Conservation (phyloP, 2,113 vertebrate genomes). For the Heloderma charlesbogerti region DNA sequence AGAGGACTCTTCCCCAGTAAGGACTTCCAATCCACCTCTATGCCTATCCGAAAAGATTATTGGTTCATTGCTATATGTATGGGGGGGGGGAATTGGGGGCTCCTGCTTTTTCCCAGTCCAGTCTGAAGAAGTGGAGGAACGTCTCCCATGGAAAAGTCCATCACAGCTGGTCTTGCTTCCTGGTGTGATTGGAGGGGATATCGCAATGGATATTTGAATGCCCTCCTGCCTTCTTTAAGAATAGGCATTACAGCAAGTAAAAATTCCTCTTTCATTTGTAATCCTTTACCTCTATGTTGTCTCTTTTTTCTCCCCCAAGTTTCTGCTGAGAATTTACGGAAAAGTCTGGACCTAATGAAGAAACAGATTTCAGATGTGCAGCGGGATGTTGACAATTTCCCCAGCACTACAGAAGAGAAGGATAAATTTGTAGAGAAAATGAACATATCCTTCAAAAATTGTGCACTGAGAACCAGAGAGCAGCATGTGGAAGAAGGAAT, state of each 20-base stretch:
- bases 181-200: background rate
- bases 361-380: slow-evolving; percentile 81
- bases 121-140: background rate
- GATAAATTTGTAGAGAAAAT: slow-evolving; percentile 86
- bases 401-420: slow-evolving; percentile 80
- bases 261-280: background rate
- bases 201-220: background rate
- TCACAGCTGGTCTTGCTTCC: background rate
- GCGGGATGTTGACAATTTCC: slow-evolving; percentile 83
- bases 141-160: background rate
- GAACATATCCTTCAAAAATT: slow-evolving; percentile 81
- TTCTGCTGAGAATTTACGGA: slow-evolving; percentile 86
- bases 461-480: rapidly evolving
- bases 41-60: background rate
- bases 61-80: background rate
- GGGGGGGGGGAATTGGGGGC: background rate
- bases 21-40: background rate
- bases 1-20: background rate
- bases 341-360: slow-evolving; percentile 86
- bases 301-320: slow-evolving; percentile 64
- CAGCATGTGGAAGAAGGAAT: background rate
- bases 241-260: background rate
- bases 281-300: background rate
- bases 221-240: background rate
- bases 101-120: background rate